Evolutionary conservation across 2,888 invertebrate genomes (phyloP).

Genomic region (Cerastoderma edule): DNA sequence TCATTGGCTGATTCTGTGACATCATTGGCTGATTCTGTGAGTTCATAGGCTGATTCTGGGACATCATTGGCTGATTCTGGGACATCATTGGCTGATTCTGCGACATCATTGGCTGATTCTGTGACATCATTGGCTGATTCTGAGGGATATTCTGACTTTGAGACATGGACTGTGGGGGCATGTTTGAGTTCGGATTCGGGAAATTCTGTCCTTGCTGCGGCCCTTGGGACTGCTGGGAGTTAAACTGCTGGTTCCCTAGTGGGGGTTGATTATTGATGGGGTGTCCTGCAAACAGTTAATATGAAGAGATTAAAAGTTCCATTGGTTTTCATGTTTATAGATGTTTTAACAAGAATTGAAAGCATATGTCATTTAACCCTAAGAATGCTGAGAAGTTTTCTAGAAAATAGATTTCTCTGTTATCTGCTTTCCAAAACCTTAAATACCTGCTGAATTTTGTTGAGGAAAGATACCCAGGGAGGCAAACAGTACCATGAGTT

Average conservation of each 20-base stretch:
- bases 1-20: conserved; percentile 63
- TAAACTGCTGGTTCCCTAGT: conserved; percentile 48
- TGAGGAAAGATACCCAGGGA: too few species aligned
- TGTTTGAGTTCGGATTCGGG: conserved; percentile 62
- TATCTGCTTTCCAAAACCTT: too few species aligned
- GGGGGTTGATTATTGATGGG: conserved; percentile 42
- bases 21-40: conserved; percentile 65
- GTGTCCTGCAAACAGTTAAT: conserved; percentile 47
- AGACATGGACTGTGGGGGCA: conserved; percentile 68
- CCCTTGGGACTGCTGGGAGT: conserved; percentile 48
- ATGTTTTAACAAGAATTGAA: too few species aligned
- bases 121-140: conserved; percentile 68
- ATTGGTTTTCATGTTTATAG: too few species aligned
- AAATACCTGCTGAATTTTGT: too few species aligned
- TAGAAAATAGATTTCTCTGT: too few species aligned
- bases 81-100: conserved; percentile 56
- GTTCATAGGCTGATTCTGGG: conserved; percentile 63
- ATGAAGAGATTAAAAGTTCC: too few species aligned
- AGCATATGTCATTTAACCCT: too few species aligned
- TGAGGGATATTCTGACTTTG: conserved; percentile 64
- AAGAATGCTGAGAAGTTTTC: too few species aligned
- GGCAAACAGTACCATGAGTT: too few species aligned
- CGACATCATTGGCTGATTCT: conserved; percentile 64
- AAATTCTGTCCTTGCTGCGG: conserved; percentile 45
- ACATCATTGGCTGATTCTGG: conserved; percentile 57